Conservation (phyloP, 1,140 invertebrate species). For the Polyergus mexicanus region DNA sequence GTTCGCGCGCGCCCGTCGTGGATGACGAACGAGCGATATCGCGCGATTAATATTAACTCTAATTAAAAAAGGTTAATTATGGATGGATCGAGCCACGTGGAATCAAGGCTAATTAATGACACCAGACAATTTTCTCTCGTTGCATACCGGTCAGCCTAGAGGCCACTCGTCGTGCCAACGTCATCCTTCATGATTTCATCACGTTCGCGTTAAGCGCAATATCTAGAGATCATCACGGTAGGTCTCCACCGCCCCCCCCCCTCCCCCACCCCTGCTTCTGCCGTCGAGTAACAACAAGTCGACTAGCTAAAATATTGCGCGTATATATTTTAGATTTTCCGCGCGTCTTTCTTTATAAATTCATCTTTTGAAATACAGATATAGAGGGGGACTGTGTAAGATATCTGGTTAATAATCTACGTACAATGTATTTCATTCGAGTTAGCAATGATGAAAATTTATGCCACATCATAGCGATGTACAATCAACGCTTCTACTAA, state of each 20-base stretch:
- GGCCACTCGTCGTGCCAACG: conserved; percentile 28
- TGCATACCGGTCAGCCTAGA: conserved; percentile 41
- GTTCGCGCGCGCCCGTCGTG: background rate
- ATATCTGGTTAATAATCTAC: conserved; percentile 23
- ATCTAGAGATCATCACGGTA: conserved; percentile 29
- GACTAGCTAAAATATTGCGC: conserved; percentile 32
- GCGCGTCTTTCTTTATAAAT: conserved; percentile 24
- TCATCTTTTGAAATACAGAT: background rate
- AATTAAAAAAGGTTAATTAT: conserved; percentile 60
- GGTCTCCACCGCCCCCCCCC: too few species aligned
- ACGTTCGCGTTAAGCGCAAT: conserved; percentile 42
- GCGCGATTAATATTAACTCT: conserved; percentile 56
- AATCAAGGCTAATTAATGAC: conserved; percentile 63
- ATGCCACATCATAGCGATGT: background rate
- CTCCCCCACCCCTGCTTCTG: background rate
- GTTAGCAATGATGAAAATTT: background rate
- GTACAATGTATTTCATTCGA: background rate
- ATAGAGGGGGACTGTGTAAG: background rate
- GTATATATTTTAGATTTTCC: conserved; percentile 16
- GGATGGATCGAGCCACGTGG: conserved; percentile 30
- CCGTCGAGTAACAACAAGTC: conserved; percentile 6
- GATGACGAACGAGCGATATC: conserved; percentile 45
- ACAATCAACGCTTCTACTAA: conserved; percentile 25
- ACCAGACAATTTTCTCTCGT: conserved; percentile 53
- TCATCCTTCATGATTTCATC: conserved; percentile 60